Conservation (phyloP, 2,113 vertebrate species). For the Siphamia tubifer region DNA sequence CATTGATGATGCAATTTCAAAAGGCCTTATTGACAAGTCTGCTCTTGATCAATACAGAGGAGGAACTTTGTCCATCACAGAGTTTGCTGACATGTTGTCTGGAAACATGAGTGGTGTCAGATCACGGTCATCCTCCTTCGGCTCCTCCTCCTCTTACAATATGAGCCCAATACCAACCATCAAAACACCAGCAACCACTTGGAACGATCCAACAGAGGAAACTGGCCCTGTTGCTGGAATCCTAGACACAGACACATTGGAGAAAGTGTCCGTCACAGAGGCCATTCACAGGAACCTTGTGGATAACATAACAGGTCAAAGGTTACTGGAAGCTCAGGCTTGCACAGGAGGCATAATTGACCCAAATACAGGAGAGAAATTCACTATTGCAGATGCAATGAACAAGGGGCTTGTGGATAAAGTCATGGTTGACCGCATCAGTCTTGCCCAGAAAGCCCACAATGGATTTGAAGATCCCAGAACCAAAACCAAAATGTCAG, state of each 20-base stretch:
- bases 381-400: slow-evolving; percentile 85
- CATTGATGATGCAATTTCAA: slow-evolving; percentile 92
- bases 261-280: slow-evolving; percentile 95
- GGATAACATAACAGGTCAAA: slow-evolving; percentile 95
- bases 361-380: slow-evolving; percentile 88
- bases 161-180: slow-evolving; percentile 82
- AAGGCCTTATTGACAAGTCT: slow-evolving; percentile 90
- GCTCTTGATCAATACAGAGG: slow-evolving; percentile 94
- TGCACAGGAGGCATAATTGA: slow-evolving; percentile 96
- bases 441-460: slow-evolving; percentile 94
- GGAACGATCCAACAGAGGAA: slow-evolving; percentile 93
- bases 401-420: slow-evolving; percentile 91
- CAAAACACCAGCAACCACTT: slow-evolving; percentile 81
- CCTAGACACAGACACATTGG: slow-evolving; percentile 94
- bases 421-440: slow-evolving; percentile 97
- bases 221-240: slow-evolving; percentile 93
- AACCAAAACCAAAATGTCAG: slow-evolving; percentile 97
- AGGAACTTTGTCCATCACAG: slow-evolving; percentile 92
- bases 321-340: slow-evolving; percentile 94
- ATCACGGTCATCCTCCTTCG: slow-evolving; percentile 92
- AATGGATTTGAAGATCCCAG: slow-evolving; percentile 96
- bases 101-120: slow-evolving; percentile 90
- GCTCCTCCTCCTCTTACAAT: slow-evolving; percentile 89
- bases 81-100: slow-evolving; percentile 97
- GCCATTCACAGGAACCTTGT: slow-evolving; percentile 95